A percentile compares a stretch with the other conserved stretches of the same genome.
Conservation (phyloP, 2,113 vertebrate species). For the Perca flavescens region DNA sequence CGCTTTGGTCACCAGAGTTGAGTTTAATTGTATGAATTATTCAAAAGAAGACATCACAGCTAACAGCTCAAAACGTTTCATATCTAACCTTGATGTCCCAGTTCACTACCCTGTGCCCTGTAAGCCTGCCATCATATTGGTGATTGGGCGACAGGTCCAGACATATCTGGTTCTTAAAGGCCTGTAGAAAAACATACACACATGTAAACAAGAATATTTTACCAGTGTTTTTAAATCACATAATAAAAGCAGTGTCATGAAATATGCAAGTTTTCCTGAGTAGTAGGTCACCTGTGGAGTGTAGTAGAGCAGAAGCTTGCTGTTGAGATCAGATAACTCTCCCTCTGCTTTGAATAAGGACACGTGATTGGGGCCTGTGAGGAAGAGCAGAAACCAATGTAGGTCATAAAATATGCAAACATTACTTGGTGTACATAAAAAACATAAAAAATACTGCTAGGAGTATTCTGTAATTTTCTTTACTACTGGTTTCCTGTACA, state of each 20-base stretch:
- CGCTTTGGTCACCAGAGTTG: background rate
- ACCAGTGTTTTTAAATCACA: background rate
- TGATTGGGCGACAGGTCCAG: slow-evolving; percentile 93
- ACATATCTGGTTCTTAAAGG: slow-evolving; percentile 96
- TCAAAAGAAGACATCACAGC: background rate
- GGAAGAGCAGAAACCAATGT: slow-evolving; percentile 27
- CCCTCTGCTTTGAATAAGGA: slow-evolving; percentile 91
- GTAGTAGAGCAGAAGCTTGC: slow-evolving; percentile 93
- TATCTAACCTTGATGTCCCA: slow-evolving; percentile 93
- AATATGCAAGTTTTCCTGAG: background rate
- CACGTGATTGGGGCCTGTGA: slow-evolving; percentile 92
- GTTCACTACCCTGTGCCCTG: slow-evolving; percentile 93
- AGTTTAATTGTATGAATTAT: background rate
- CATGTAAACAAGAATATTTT: background rate
- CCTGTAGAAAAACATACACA: slow-evolving; percentile 78
- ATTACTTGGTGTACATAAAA: background rate
- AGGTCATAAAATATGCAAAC: slow-evolving; percentile 49
- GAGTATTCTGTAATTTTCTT: slow-evolving; percentile 24
- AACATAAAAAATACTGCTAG: background rate
- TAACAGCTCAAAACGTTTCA: background rate
- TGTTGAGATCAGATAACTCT: slow-evolving; percentile 89
- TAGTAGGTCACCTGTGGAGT: slow-evolving; percentile 91
- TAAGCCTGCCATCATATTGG: slow-evolving; percentile 92
- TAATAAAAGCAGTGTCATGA: background rate
- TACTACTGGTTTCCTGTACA: background rate